Conservation (phyloP, 2,113 vertebrate species). For the Seriola aureovittata region DNA sequence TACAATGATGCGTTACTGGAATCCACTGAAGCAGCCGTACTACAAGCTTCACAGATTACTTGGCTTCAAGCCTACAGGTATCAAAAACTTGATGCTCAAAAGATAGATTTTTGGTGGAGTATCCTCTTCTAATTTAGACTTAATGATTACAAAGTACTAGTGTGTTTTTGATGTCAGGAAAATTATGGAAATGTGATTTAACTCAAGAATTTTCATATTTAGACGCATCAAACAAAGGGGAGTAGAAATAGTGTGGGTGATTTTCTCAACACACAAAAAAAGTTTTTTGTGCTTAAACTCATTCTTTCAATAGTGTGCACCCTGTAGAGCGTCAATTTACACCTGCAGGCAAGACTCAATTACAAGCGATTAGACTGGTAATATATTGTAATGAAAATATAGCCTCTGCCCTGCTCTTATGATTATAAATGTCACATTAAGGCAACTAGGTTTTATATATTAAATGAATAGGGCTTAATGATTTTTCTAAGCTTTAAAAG, state of each 20-base stretch:
- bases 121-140: background rate
- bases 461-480: conserved; percentile 48
- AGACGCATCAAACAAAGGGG: background rate
- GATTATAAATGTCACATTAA: conserved; percentile 53
- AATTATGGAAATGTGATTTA: background rate
- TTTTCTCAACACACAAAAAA: background rate
- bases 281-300: background rate
- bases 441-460: conserved; percentile 38
- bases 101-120: background rate
- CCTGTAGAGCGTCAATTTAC: conserved; percentile 9
- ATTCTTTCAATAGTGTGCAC: conserved; percentile 17
- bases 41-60: no score
- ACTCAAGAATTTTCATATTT: background rate
- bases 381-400: conserved; percentile 46
- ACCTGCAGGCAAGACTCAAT: conserved; percentile 28
- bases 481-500: conserved; percentile 51
- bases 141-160: background rate
- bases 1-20: background rate
- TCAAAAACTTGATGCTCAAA: background rate
- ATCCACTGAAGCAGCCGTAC: background rate
- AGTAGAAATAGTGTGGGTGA: background rate
- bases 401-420: conserved; percentile 20
- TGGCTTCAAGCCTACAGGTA: background rate
- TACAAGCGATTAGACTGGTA: conserved; percentile 38
- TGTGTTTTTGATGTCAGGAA: background rate